Evolutionary conservation across 2,888 invertebrate species (phyloP).

Genomic region (Halocaridina rubra): DNA sequence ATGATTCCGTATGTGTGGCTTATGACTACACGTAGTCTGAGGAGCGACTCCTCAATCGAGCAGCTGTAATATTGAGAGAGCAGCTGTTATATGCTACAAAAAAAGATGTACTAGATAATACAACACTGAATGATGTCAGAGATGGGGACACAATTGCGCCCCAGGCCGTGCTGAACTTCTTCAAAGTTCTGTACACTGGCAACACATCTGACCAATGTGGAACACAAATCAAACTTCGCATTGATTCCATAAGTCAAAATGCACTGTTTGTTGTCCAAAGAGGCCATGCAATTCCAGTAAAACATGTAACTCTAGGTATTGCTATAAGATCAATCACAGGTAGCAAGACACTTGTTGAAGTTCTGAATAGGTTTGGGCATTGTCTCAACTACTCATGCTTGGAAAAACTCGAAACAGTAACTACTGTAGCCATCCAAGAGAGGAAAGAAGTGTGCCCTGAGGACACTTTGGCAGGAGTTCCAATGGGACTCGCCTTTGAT

Average conservation of each 20-base stretch:
- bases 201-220: background rate
- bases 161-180: background rate
- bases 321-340: background rate
- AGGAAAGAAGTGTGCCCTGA: background rate
- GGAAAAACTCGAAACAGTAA: background rate
- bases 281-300: conserved; percentile 8
- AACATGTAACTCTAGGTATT: background rate
- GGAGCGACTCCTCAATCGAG: too few relatives aligned
- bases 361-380: background rate
- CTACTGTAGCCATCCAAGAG: background rate
- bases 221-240: background rate
- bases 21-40: too few relatives aligned
- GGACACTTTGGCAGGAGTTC: background rate
- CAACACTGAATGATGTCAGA: too few relatives aligned
- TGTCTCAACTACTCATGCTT: background rate
- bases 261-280: conserved; percentile 10
- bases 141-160: background rate
- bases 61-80: too few relatives aligned
- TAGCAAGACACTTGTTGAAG: background rate
- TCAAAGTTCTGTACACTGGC: background rate
- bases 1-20: too few relatives aligned
- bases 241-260: background rate
- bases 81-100: too few relatives aligned
- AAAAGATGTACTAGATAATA: too few relatives aligned
- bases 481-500: background rate